phyloP scores from a whole-genome alignment of 2,113 vertebrate species.

The Hymenochirus boettgeri region DNA sequence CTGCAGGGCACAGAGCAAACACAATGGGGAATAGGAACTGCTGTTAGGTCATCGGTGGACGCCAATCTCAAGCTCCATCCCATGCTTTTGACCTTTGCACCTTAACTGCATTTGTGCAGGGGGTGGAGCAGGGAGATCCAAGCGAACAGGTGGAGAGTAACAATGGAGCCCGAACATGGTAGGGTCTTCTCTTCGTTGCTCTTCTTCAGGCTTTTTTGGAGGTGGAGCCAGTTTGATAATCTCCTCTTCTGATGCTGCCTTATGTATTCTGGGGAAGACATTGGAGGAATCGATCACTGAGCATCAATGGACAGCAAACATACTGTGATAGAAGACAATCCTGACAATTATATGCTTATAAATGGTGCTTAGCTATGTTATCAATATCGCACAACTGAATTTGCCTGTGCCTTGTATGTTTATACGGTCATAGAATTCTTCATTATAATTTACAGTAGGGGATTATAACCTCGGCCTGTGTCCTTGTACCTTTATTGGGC shows the following conservation, averaged over 20 bases:
- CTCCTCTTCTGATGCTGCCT: conserved; percentile 93
- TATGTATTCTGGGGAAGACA: conserved; percentile 74
- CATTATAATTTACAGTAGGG: too few relatives aligned
- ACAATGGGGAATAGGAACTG: conserved; percentile 27
- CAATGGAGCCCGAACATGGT: conserved; percentile 46
- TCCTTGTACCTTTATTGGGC: too few relatives aligned
- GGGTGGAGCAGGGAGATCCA: conserved; percentile 15
- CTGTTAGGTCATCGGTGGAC: conserved; percentile 34
- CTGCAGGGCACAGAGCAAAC: conserved; percentile 37
- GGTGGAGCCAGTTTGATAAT: conserved; percentile 93
- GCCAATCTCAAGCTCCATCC: conserved; percentile 1
- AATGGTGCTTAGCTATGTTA: too few relatives aligned
- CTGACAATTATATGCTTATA: too few relatives aligned
- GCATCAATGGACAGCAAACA: too few relatives aligned
- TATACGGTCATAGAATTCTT: too few relatives aligned
- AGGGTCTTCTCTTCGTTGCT: conserved; percentile 46
- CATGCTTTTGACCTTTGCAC: conserved; percentile 8
- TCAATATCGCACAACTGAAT: too few relatives aligned
- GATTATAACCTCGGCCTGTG: too few relatives aligned
- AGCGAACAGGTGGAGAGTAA: conserved; percentile 45
- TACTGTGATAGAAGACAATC: too few relatives aligned
- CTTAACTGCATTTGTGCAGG: not conserved
- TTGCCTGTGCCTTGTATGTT: too few relatives aligned
- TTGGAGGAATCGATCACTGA: too few relatives aligned
- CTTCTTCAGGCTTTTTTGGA: conserved; percentile 82